Evolutionary conservation across 2,113 vertebrate genomes (phyloP), one percentile per base, ranked within the genome.

Genomic region (Baryphthengus martii): DNA sequence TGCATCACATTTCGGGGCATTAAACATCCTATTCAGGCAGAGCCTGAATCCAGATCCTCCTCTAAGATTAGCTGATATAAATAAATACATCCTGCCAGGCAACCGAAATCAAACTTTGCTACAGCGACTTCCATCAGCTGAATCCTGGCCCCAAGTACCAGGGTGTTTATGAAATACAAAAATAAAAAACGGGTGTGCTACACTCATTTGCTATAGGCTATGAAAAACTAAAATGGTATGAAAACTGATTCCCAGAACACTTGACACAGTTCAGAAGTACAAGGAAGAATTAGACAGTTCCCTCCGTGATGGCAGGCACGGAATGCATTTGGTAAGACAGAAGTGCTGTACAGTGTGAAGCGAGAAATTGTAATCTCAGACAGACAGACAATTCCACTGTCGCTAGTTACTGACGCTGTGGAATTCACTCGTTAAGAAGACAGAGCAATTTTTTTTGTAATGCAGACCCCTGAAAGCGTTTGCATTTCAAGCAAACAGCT

Each of bases 401-500:
- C 70, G 52, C n/a, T 73, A 11, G 0, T 53, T 44, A 2, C 16
- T 17, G 53, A 37, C 2, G 5, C 42, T 9, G 13, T 35, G 55
- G 44, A 91, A 95, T 50, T 71, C 68, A 63, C 68, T 83, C 58
- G 31, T 49, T 87, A 88, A 80, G 74, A 89, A 89, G 58, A 59
- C 26, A 68, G 0, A 85, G 66, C 4, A 62, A 49, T 95, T 97
- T 95, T 88, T 68, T 82, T 56, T 73, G 85, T 95, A 92, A 90
- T 33, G 66, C 47, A 90, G 68, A 40, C 62, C 52, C 71, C 84
- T 80, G 44, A 55, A 95, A 97, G 76, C 11, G 52, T 92, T 20
- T 91, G 84, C 90, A 80, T 95, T 87, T 78, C 91, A 93, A 90
- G 86, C 79, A 94, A 97, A 87, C 71, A 90, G 80, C 89, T 88